A percentile compares a stretch with the other conserved stretches of the same genome.
These are phyloP conservation scores for Calameuta pallipes DNA, from an alignment of 2,888 invertebrate genomes.

Conservation along the genomic window DNA sequence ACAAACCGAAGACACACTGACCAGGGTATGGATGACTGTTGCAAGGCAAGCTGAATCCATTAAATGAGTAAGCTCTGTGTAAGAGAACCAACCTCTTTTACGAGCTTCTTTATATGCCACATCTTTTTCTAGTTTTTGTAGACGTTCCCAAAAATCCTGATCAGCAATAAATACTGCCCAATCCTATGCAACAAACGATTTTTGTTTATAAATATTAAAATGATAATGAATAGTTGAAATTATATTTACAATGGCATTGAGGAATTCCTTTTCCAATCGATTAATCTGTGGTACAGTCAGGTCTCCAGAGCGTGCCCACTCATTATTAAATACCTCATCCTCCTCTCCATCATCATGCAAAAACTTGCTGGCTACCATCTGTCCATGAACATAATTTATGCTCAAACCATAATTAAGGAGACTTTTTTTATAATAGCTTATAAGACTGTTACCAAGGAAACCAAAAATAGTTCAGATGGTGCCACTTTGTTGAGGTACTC, in stretches of 20 bases:
- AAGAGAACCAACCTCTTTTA: conserved; percentile 84
- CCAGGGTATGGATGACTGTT: conserved; percentile 67
- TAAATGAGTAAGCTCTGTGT: conserved; percentile 78
- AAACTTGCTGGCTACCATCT: conserved; percentile 98
- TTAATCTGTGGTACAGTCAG: conserved; percentile 81
- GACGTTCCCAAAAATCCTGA: conserved; percentile 79
- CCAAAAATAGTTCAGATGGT: conserved; percentile 93
- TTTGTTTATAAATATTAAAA: conserved; percentile 16
- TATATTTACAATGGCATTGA: conserved; percentile 85
- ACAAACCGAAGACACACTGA: conserved; percentile 71
- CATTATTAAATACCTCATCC: conserved; percentile 89
- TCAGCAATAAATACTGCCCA: conserved; percentile 88
- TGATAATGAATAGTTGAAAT: conserved; percentile 5
- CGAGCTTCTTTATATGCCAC: conserved; percentile 80
- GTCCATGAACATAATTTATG: conserved; percentile 12
- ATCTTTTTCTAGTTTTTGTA: conserved; percentile 76
- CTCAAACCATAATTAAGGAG: neutral
- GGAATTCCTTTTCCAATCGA: conserved; percentile 86
- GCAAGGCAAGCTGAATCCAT: conserved; percentile 67
- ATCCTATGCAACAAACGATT: conserved; percentile 70
- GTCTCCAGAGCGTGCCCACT: conserved; percentile 91
- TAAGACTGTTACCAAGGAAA: conserved; percentile 78
- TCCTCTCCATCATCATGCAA: conserved; percentile 93
- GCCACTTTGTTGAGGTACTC: conserved; percentile 85
- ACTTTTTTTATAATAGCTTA: neutral